Evolutionary conservation across 2,888 invertebrate species (phyloP), one percentile per base, ranked within the genome.

Genomic region (Masnerella sp.): DNA sequence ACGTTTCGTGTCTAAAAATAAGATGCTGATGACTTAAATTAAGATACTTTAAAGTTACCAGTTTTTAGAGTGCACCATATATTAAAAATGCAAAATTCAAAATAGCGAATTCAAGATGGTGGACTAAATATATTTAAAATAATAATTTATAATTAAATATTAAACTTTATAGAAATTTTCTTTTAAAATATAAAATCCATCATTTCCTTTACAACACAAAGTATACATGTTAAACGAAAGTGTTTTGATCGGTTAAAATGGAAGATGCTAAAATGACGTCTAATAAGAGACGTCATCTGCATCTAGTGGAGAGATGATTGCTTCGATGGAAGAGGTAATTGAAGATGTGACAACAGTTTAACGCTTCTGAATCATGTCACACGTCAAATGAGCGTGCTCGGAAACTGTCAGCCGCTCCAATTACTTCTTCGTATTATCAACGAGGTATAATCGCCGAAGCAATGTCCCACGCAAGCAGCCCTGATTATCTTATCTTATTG

Each of bases 281-380:
- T 52, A 69, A 61, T 69, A 52, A 69, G 38, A 28, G 61, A 43
- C 28, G 68, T 69, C 38, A 68, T 14, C 22, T 32, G 45, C 42
- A 54, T 61, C 61, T 32, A 30, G 28, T 12, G 9, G 43, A 56
- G 61, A 70, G 80, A 80, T 82, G 81, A 81, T 83, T 81, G 81
- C 79, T 79, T 77, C 78, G 79, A 78, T 80, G 82, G 81, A 76
- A 81, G 77, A 81, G 82, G 82, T 82, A 85, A 86, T 84, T 86
- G 85, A 84, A 84, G 85, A 86, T 82, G 84, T 84, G 86, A 84
- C 85, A 85, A 85, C 84, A 86, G 81, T 81, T 84, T 83, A 85
- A 86, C 82, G 84, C 84, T 80, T 80, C 85, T 84, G 85, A 86
- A 86, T 86, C 86, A 86, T 86, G 86, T 85, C 82, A 86, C 85